These are phyloP conservation scores for Camponotus pennsylvanicus DNA, from an alignment of 1,140 invertebrate species.

Conservation along the genomic window DNA sequence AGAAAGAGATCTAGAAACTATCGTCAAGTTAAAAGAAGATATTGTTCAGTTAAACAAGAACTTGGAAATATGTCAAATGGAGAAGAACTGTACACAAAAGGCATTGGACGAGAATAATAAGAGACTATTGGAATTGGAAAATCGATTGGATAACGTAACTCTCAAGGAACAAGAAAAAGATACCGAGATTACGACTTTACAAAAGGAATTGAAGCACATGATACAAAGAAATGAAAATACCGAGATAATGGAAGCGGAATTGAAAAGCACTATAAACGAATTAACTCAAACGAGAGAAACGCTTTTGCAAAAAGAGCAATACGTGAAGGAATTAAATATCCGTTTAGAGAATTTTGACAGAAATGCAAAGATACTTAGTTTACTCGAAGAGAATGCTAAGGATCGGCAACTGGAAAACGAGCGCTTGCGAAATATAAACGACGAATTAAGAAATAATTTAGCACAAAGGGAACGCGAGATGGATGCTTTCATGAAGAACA, in stretches of 20 bases:
- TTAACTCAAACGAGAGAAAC: slow-evolving; percentile 65
- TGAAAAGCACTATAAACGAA: slow-evolving; percentile 73
- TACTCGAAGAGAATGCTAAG: slow-evolving; percentile 65
- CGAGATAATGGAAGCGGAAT: slow-evolving; percentile 74
- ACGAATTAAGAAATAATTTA: slow-evolving; percentile 71
- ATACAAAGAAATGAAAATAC: slow-evolving; percentile 61
- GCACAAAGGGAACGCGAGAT: slow-evolving; percentile 76
- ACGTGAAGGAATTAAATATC: slow-evolving; percentile 64
- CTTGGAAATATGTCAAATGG: slow-evolving; percentile 52
- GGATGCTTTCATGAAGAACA: slow-evolving; percentile 78
- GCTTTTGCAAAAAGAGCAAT: slow-evolving; percentile 59
- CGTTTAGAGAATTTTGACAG: slow-evolving; percentile 57
- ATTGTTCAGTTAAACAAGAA: slow-evolving; percentile 55
- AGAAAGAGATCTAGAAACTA: slow-evolving; percentile 29
- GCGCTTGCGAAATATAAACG: slow-evolving; percentile 65
- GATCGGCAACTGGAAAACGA: slow-evolving; percentile 74
- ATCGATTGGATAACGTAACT: slow-evolving; percentile 22
- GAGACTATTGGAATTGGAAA: slow-evolving; percentile 32
- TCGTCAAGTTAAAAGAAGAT: slow-evolving; percentile 29
- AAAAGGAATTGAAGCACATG: slow-evolving; percentile 75
- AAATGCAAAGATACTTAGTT: slow-evolving; percentile 67
- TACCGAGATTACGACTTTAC: slow-evolving; percentile 63
- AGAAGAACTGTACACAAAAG: slow-evolving; percentile 48
- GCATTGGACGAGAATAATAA: slow-evolving; percentile 54
- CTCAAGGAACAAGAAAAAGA: slow-evolving; percentile 65